Base-by-base conservation (phyloP, 2,797 vertebrate species). In the Phoebastria nigripes region DNA sequence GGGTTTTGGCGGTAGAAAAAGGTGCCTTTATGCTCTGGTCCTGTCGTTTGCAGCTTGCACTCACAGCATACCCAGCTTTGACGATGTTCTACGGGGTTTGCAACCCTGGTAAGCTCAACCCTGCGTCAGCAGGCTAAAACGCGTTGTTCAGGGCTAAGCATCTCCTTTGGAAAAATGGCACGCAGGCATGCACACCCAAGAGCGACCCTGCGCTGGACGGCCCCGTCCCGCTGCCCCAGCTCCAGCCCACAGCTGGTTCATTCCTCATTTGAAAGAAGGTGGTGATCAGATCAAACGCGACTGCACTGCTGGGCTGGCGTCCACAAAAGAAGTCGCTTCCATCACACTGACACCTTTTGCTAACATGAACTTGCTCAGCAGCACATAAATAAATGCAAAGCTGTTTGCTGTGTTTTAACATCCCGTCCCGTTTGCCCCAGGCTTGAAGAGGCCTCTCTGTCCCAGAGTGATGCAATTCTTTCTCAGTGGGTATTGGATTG, bases 81-180 rank as follows among this genome's bases (percentile, higher is more conserved):
- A 3, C 2, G 8, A 21, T 7, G 31, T 26, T 35, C 33, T 22
- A 3, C 0, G 3, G 41, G 19, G 25, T 46, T n/a, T 54, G 63
- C 12, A 37, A 7, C 33, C 25, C 62, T 11, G 70, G 39, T 26
- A 19, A 84, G 55, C 54, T 63, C 66, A 20, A 4, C 47, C 24
- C 44, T 4, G 9, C 3, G n/a, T 20, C 78, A 67, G 62, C 22
- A 52, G 94, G 54, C 44, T 14, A 20, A 70, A 79, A 52, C 3
- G 8, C 7, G 8, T 3, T 6, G 22, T 4, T 49, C 15, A 6
- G 65, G 72, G 80, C 8, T 9, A 9, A 65, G 42, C 41, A 69
- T 3, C 28, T 51, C 14, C 42, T 71, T 9, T 8, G 69, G 77
- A 25, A 31, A 72, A 31, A 31, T 0, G 8, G 35, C 47, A 44